Conservation (phyloP, 2,113 vertebrate genomes). For the Semnornis frantzii region DNA sequence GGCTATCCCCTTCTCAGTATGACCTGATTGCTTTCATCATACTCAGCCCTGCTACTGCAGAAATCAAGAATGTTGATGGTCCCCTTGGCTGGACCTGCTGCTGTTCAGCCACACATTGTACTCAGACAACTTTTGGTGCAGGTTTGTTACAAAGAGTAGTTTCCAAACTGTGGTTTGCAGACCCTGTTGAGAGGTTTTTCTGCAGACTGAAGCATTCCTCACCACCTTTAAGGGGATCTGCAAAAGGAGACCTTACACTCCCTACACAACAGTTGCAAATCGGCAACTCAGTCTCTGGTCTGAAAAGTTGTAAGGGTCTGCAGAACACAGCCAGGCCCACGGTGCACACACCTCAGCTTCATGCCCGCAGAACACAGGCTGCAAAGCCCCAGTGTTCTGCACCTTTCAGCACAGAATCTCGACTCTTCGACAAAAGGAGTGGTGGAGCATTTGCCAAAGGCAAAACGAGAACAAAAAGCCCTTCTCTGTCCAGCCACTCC, state of each 20-base stretch:
- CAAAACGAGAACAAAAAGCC: conserved; percentile 31
- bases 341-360: background rate
- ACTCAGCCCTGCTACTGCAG: background rate
- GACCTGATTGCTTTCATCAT: background rate
- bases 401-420: conserved; percentile 23
- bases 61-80: background rate
- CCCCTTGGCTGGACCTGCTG: background rate
- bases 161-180: background rate
- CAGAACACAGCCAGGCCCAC: background rate
- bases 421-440: background rate
- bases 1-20: background rate
- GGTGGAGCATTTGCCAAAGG: background rate
- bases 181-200: background rate
- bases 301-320: background rate
- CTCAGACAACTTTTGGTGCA: background rate
- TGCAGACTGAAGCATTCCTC: background rate
- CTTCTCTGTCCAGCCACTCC: conserved; percentile 21
- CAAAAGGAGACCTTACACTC: background rate
- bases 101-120: background rate
- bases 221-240: background rate
- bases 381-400: background rate
- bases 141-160: background rate
- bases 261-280: background rate
- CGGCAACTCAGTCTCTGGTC: background rate
- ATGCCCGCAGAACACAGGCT: background rate